Conservation (phyloP, 2,888 invertebrate genomes). For the Lasioglossum leucozonium region DNA sequence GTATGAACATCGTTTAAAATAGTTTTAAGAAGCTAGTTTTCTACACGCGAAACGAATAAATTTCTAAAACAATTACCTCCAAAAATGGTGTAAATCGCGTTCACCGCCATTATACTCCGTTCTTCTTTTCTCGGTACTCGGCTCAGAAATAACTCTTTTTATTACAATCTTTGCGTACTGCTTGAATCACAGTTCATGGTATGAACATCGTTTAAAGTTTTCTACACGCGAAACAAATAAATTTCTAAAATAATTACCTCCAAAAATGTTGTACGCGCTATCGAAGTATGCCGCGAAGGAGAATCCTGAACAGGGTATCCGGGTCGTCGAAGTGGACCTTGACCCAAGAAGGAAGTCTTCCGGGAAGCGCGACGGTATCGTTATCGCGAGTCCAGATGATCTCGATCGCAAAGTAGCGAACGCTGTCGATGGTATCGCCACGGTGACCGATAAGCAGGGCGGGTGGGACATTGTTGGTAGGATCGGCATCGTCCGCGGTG, state of each 20-base stretch:
- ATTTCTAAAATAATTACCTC: too few species aligned
- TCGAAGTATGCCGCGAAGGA: not conserved
- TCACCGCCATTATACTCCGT: too few species aligned
- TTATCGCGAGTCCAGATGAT: not conserved
- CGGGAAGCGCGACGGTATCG: not conserved
- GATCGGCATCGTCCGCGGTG: not conserved
- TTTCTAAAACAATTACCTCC: too few species aligned
- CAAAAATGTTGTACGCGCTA: not conserved
- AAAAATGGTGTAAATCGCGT: not conserved
- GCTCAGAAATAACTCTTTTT: too few species aligned
- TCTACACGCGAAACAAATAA: not conserved
- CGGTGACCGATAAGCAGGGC: not conserved
- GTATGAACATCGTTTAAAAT: too few species aligned
- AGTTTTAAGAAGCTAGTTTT: too few species aligned
- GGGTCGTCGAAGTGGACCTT: not conserved
- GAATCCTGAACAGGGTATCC: not conserved
- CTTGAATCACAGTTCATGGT: too few species aligned
- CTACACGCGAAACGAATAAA: too few species aligned
- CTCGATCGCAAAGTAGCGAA: constrained; percentile 1
- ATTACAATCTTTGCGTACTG: too few species aligned
- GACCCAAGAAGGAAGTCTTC: not conserved
- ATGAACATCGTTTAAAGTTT: too few species aligned
- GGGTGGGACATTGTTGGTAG: not conserved
- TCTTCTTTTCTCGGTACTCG: too few species aligned
- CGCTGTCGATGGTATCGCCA: not conserved